Conservation (phyloP, 2,113 vertebrate genomes). For the Plectropomus leopardus region DNA sequence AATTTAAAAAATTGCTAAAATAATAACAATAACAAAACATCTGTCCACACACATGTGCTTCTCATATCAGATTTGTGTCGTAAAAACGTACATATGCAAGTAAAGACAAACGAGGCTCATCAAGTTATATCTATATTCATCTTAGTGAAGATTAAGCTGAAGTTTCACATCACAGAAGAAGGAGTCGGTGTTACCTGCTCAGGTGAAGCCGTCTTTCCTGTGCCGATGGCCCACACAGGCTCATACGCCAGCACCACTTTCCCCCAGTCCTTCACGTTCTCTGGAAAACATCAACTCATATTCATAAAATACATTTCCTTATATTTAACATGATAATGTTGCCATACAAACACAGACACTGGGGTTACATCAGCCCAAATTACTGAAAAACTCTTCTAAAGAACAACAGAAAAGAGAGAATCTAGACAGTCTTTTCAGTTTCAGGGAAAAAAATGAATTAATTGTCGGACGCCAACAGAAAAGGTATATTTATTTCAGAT, state of each 20-base stretch:
- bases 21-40: too few relatives aligned
- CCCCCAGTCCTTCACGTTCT: constrained; percentile 93
- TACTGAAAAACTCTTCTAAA: neutral
- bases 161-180: neutral
- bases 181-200: constrained; percentile 87
- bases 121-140: too few relatives aligned
- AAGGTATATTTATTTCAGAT: neutral
- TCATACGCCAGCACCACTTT: constrained; percentile 95
- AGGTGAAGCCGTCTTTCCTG: constrained; percentile 93
- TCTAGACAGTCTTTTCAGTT: neutral
- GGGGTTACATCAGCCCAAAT: neutral
- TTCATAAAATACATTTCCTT: neutral
- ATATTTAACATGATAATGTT: neutral
- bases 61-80: too few relatives aligned
- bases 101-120: too few relatives aligned
- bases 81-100: too few relatives aligned
- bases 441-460: neutral
- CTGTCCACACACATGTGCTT: too few relatives aligned
- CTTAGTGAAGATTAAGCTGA: too few relatives aligned
- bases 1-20: too few relatives aligned
- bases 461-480: neutral
- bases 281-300: constrained; percentile 72
- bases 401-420: too few relatives aligned
- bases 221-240: constrained; percentile 96
- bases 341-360: fast-evolving